These are phyloP conservation scores for Threskiornis aethiopicus DNA, from an alignment of 2,797 vertebrate genomes.

Conservation along the genomic window DNA sequence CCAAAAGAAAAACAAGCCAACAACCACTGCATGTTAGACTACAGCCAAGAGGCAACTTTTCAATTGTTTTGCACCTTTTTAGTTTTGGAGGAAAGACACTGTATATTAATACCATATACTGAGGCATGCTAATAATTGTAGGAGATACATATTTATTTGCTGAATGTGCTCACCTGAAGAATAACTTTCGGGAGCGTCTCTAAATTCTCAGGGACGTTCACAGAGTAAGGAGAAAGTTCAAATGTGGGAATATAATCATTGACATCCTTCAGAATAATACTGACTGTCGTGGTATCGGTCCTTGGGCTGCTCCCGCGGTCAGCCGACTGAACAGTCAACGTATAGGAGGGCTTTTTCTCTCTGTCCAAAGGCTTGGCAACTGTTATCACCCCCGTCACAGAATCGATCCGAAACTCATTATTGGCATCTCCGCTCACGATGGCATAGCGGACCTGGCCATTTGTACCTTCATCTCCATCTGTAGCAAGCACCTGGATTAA, in stretches of 20 bases:
- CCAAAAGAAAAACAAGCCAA: neutral
- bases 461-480: slow-evolving; percentile 90
- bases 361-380: slow-evolving; percentile 91
- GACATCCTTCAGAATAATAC: slow-evolving; percentile 84
- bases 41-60: neutral
- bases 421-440: slow-evolving; percentile 78
- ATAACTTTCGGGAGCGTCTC: slow-evolving; percentile 83
- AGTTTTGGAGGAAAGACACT: neutral
- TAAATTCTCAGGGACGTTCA: slow-evolving; percentile 88
- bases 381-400: slow-evolving; percentile 89
- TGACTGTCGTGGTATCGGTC: slow-evolving; percentile 83
- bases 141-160: neutral
- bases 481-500: slow-evolving; percentile 86
- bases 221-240: slow-evolving; percentile 90
- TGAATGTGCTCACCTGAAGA: slow-evolving; percentile 86
- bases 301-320: slow-evolving; percentile 91
- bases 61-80: neutral
- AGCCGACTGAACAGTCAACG: slow-evolving; percentile 84
- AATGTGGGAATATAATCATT: slow-evolving; percentile 93
- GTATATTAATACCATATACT: neutral
- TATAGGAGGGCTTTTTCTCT: slow-evolving; percentile 82
- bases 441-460: slow-evolving; percentile 92
- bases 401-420: slow-evolving; percentile 90
- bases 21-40: neutral
- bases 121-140: neutral